Evolutionary conservation across 2,113 vertebrate species (phyloP).

Genomic region (Orientallactaga bullata): DNA sequence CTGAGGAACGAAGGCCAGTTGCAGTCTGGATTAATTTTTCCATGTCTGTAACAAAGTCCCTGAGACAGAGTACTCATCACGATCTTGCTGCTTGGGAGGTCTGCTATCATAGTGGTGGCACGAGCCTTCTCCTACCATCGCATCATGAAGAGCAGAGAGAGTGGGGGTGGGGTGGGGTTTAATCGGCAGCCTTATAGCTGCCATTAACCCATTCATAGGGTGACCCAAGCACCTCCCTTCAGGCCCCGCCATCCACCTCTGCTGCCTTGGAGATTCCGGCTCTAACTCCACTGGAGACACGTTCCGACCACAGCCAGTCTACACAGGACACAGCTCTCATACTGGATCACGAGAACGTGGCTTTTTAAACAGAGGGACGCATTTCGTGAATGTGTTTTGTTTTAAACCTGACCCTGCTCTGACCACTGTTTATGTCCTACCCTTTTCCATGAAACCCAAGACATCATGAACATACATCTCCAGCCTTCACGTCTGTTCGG

Average conservation of each 20-base stretch:
- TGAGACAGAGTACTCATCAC: not conserved
- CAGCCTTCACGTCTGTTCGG: not conserved
- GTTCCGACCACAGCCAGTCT: not conserved
- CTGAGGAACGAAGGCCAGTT: not conserved
- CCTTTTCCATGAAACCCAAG: not conserved
- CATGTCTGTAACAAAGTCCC: not conserved
- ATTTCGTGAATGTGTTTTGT: not conserved
- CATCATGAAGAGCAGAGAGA: not conserved
- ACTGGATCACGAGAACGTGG: not conserved
- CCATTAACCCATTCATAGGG: not conserved
- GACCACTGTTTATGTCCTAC: not conserved
- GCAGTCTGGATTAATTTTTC: not conserved
- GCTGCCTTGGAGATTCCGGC: not conserved
- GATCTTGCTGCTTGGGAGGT: not conserved
- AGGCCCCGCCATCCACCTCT: not conserved
- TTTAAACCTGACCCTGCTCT: not conserved
- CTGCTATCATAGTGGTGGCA: not conserved
- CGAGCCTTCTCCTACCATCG: accelerated
- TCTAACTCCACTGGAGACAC: not conserved
- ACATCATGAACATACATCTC: not conserved
- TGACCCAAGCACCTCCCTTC: not conserved
- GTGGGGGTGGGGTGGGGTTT: not conserved
- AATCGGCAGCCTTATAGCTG: not conserved
- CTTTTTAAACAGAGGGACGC: not conserved
- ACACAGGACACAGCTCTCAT: not conserved